phyloP scores from a whole-genome alignment of 53 echinoderm and acorn worm species.

The Zoroaster sp. region DNA sequence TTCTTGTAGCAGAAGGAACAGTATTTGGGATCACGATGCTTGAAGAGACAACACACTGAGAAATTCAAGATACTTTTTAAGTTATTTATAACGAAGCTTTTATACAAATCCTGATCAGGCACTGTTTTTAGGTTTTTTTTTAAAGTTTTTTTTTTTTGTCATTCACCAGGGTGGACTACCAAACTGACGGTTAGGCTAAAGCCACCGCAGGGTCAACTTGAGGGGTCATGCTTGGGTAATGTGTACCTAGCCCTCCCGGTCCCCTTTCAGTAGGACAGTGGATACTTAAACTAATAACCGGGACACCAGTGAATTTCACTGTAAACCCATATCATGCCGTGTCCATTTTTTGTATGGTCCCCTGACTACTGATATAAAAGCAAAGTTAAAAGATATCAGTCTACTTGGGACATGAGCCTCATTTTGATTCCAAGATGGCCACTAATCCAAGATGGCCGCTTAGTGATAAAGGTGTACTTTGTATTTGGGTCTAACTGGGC shows the following conservation, averaged over 20 bases:
- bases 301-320: neutral
- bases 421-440: neutral
- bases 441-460: too few relatives aligned
- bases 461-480: too few relatives aligned
- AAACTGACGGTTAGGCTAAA: neutral
- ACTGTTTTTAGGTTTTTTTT: neutral
- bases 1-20: neutral
- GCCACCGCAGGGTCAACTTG: neutral
- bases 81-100: conserved; percentile 33
- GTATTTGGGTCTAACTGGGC: too few relatives aligned
- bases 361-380: neutral
- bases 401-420: neutral
- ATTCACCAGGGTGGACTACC: neutral
- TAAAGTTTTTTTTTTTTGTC: conserved; percentile 3
- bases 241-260: neutral
- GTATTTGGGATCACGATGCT: neutral
- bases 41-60: neutral
- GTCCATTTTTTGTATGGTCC: neutral
- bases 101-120: conserved; percentile 43
- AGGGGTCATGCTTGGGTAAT: neutral
- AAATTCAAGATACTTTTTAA: neutral
- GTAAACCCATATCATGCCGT: neutral
- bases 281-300: neutral
- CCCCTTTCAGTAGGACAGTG: neutral
- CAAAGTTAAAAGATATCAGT: neutral